These are phyloP conservation scores for Odontomyia ornata DNA, from an alignment of 2,888 invertebrate genomes.

Conservation along the genomic window DNA sequence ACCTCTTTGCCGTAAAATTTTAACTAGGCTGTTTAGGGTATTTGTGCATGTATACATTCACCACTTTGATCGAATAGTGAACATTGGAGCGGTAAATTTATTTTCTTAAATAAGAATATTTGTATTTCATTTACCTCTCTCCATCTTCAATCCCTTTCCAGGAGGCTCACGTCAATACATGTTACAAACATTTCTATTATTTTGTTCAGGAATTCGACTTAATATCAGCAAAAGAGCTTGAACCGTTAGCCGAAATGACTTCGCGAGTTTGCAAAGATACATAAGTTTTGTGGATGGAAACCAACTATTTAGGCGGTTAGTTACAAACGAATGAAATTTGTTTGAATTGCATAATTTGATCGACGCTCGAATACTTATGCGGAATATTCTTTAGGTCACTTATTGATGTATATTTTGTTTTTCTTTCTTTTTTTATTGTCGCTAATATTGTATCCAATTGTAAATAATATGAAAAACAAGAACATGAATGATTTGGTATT, in stretches of 20 bases:
- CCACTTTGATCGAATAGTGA: conserved; percentile 88
- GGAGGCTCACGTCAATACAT: conserved; percentile 92
- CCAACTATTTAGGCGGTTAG: too few relatives aligned
- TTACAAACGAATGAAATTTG: too few relatives aligned
- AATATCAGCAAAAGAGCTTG: conserved; percentile 83
- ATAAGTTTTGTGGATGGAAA: background rate
- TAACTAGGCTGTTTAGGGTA: conserved; percentile 86
- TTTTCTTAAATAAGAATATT: background rate
- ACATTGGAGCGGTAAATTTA: conserved; percentile 82
- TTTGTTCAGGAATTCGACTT: conserved; percentile 88
- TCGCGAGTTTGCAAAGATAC: conserved; percentile 73
- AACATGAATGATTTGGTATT: too few relatives aligned
- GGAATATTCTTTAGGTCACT: too few relatives aligned
- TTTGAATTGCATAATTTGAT: too few relatives aligned
- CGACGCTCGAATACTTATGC: too few relatives aligned
- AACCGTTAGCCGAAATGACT: conserved; percentile 83
- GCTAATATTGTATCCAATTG: too few relatives aligned
- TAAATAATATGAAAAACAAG: too few relatives aligned
- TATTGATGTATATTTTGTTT: too few relatives aligned
- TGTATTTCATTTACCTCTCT: conserved; percentile 31
- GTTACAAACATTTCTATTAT: conserved; percentile 94
- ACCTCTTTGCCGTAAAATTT: conserved; percentile 82
- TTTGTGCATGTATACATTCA: conserved; percentile 96
- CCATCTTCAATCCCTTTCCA: conserved; percentile 48
- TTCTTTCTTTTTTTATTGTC: too few relatives aligned